A percentile compares a stretch with the other conserved stretches of the same genome.
Evolutionary conservation across 1,140 invertebrate genomes (phyloP).

Genomic region (Drosophila ambigua): DNA sequence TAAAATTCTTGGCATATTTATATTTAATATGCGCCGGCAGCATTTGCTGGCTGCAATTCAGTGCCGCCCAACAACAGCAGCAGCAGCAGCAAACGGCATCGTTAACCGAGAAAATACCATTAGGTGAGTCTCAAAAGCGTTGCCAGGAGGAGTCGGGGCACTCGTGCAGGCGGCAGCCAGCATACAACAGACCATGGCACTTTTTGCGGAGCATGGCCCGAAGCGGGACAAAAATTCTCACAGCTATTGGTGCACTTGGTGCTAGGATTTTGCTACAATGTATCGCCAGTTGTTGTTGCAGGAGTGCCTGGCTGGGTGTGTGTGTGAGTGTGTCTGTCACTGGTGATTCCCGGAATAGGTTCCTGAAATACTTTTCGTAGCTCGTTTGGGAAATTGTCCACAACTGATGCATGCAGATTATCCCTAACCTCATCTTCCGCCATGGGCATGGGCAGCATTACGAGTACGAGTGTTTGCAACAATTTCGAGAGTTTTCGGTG

Average conservation of each 20-base stretch:
- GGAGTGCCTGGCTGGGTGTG: conserved; percentile 21
- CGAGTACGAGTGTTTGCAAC: neutral
- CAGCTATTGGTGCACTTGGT: conserved; percentile 55
- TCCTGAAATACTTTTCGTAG: conserved; percentile 22
- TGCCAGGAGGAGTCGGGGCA: conserved; percentile 9
- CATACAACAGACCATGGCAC: neutral
- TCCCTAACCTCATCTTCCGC: conserved; percentile 23
- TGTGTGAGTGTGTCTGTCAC: conserved; percentile 10
- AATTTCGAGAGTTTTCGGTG: neutral
- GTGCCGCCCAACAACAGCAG: conserved; percentile 59
- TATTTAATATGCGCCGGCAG: conserved; percentile 78
- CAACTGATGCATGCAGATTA: conserved; percentile 37
- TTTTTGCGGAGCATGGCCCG: too few species aligned
- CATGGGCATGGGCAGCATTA: neutral
- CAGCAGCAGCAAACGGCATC: conserved; percentile 64
- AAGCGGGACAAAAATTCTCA: conserved; percentile 32
- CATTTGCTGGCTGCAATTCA: conserved; percentile 69
- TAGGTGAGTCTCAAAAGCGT: conserved; percentile 76
- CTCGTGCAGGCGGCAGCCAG: neutral
- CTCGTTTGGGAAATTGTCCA: conserved; percentile 48
- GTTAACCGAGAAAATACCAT: conserved; percentile 83
- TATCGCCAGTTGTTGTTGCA: conserved; percentile 38
- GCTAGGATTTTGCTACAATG: conserved; percentile 60
- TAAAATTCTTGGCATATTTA: conserved; percentile 80
- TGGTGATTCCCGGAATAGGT: conserved; percentile 24